Percentiles rank a stretch among this genome's conserved stretches.
Evolutionary conservation across 1,140 invertebrate genomes (phyloP).

Genomic region (Daktulosphaira vitifoliae): DNA sequence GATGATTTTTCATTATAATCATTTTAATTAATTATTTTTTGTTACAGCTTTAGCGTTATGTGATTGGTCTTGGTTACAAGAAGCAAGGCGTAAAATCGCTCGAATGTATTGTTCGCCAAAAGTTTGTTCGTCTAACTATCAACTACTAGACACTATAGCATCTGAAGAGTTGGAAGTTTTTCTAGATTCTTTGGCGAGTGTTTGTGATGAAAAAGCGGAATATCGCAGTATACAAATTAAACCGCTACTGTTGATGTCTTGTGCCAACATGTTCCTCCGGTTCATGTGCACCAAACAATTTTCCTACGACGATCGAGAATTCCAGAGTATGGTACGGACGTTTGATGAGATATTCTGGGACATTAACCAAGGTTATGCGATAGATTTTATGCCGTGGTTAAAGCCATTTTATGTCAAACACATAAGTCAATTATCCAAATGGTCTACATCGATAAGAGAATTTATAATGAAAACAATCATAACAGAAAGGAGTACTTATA

Average conservation of each 20-base stretch:
- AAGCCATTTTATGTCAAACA: slow-evolving; percentile 60
- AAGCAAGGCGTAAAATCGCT: slow-evolving; percentile 64
- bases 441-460: slow-evolving; percentile 59
- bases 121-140: slow-evolving; percentile 58
- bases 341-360: slow-evolving; percentile 84
- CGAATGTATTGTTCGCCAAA: slow-evolving; percentile 65
- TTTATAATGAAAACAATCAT: slow-evolving; percentile 66
- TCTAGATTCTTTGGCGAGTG: slow-evolving; percentile 38
- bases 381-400: slow-evolving; percentile 77
- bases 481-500: slow-evolving; percentile 46
- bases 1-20: no score
- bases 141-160: slow-evolving; percentile 50
- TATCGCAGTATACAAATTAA: slow-evolving; percentile 48
- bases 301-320: slow-evolving; percentile 55
- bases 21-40: no score
- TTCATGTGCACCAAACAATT: slow-evolving; percentile 75
- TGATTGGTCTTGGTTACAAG: slow-evolving; percentile 74
- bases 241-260: slow-evolving; percentile 56
- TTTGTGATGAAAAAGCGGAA: slow-evolving; percentile 32
- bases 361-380: slow-evolving; percentile 76
- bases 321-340: slow-evolving; percentile 54
- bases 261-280: slow-evolving; percentile 71
- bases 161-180: slow-evolving; percentile 9
- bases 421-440: slow-evolving; percentile 56
- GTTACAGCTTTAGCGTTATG: slow-evolving; percentile 72